Conservation (phyloP, 2,113 vertebrate species). For the Corythaeola cristata region DNA sequence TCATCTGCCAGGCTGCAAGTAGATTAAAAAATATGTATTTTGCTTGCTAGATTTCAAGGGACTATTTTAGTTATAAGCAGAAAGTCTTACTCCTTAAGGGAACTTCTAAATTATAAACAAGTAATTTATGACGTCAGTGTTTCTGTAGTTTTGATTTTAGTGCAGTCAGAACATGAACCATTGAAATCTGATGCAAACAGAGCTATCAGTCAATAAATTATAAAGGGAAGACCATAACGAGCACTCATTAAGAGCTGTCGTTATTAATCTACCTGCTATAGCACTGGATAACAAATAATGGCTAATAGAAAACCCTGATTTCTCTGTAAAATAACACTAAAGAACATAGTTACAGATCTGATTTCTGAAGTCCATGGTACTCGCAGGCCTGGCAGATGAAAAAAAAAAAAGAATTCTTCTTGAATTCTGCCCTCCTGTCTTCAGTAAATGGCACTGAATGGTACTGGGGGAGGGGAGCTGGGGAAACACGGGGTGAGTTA, state of each 20-base stretch:
- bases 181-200: background rate
- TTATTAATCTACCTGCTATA: background rate
- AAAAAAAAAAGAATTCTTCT: background rate
- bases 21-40: background rate
- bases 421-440: background rate
- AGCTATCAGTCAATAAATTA: background rate
- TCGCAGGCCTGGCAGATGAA: background rate
- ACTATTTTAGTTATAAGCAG: background rate
- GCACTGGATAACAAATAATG: background rate
- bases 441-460: background rate
- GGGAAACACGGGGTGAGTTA: fast-evolving
- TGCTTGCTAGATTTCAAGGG: background rate
- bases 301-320: background rate
- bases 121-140: background rate
- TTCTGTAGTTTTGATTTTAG: background rate
- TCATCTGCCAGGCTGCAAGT: background rate
- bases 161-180: background rate
- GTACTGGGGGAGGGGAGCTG: background rate
- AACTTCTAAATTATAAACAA: background rate
- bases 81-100: background rate
- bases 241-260: background rate
- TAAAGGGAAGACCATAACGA: background rate
- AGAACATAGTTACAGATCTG: background rate
- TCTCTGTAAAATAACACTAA: background rate
- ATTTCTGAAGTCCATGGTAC: background rate